A percentile compares a stretch with the other conserved stretches of the same genome.
phyloP scores from a whole-genome alignment of 1,140 invertebrate species.

The Chironomus tepperi region DNA sequence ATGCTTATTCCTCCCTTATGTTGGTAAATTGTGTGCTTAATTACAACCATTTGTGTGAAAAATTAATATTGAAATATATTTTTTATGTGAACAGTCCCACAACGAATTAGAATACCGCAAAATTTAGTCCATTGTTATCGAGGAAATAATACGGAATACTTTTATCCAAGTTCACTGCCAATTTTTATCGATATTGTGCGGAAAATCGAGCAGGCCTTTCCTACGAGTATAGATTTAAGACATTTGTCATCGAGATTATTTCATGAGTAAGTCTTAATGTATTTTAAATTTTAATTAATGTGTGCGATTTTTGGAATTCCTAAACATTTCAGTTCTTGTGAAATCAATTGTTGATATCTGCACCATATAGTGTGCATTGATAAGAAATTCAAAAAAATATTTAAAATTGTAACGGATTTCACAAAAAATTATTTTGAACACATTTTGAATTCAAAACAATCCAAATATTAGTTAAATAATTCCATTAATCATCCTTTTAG shows the following conservation, averaged over 20 bases:
- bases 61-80: background rate
- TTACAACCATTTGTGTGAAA: background rate
- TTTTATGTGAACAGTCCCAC: background rate
- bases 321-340: too few species aligned
- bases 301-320: too few species aligned
- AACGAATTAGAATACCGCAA: constrained; percentile 17
- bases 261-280: background rate
- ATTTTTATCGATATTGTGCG: constrained; percentile 20
- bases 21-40: background rate
- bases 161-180: constrained; percentile 9
- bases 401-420: too few species aligned
- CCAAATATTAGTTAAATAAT: background rate
- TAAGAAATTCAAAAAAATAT: too few species aligned
- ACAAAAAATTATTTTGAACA: too few species aligned
- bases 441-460: too few species aligned
- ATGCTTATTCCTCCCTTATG: too few species aligned
- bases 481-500: constrained; percentile 36
- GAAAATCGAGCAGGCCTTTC: constrained; percentile 25
- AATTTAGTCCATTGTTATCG: constrained; percentile 25
- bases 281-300: background rate
- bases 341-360: too few species aligned
- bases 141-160: constrained; percentile 19
- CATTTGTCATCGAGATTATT: background rate
- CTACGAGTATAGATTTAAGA: constrained; percentile 25
- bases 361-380: too few species aligned